Evolutionary conservation across 2,797 vertebrate genomes (phyloP).

Genomic region (Cuniculus paca): DNA sequence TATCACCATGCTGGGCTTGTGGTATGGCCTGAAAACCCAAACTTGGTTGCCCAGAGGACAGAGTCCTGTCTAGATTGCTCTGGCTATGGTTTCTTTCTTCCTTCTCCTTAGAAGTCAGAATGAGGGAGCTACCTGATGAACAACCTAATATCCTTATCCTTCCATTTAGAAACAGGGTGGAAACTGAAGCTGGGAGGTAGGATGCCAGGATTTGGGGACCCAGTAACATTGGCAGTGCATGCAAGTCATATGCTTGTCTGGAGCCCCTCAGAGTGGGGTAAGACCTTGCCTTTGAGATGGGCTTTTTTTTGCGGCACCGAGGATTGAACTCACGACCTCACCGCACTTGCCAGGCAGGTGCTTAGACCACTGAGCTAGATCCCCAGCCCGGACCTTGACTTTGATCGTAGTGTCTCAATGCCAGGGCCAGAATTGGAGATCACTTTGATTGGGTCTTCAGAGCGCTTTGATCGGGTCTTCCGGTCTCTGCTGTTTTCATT

Average conservation of each 20-base stretch:
- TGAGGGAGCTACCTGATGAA: not conserved
- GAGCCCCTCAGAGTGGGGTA: not conserved
- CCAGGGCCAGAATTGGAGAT: not conserved
- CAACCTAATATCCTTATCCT: not conserved
- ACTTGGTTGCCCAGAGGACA: not conserved
- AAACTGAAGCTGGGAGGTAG: not conserved
- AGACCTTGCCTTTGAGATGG: not conserved
- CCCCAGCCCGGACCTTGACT: not conserved
- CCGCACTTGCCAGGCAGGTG: too few species aligned
- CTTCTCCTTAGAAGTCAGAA: not conserved
- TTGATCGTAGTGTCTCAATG: not conserved
- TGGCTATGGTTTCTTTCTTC: not conserved
- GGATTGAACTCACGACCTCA: too few species aligned
- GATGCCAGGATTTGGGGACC: not conserved
- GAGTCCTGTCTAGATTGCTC: not conserved
- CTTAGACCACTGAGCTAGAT: too few species aligned
- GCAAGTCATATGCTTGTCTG: not conserved
- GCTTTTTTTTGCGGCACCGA: too few species aligned
- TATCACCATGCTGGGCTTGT: not conserved
- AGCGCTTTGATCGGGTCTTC: not conserved
- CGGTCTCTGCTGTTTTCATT: not conserved
- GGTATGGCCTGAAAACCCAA: not conserved
- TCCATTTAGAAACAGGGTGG: not conserved
- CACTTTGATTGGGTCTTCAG: not conserved
- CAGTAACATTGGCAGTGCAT: not conserved